These are phyloP conservation scores for Mamestra brassicae DNA, from an alignment of 2,888 invertebrate genomes.

Conservation along the genomic window DNA sequence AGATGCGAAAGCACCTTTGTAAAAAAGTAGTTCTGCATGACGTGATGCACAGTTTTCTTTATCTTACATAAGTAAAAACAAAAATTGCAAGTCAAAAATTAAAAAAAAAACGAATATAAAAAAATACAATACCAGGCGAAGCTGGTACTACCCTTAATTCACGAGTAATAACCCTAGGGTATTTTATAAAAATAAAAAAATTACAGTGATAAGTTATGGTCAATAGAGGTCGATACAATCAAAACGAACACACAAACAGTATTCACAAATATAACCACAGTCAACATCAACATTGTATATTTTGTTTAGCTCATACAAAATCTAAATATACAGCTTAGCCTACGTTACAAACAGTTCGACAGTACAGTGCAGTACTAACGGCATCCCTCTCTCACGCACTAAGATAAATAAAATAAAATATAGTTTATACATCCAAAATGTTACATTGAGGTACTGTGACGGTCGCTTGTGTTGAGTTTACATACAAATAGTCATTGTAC, in stretches of 20 bases:
- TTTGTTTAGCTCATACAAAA: slow-evolving; percentile 88
- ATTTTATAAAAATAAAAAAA: no score
- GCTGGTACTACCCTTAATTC: not conserved
- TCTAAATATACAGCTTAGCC: slow-evolving; percentile 83
- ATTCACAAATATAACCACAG: slow-evolving; percentile 64
- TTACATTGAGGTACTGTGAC: slow-evolving; percentile 51
- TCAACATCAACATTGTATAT: slow-evolving; percentile 83
- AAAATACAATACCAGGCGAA: slow-evolving; percentile 30
- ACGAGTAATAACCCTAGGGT: no score
- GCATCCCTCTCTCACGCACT: slow-evolving; percentile 58
- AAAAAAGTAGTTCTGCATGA: no score
- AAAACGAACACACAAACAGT: slow-evolving; percentile 56
- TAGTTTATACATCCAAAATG: slow-evolving; percentile 84
- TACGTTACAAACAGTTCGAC: slow-evolving; percentile 79
- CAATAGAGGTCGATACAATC: slow-evolving; percentile 6
- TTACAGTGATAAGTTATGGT: not conserved
- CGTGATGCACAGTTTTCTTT: not conserved
- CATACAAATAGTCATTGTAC: slow-evolving; percentile 4
- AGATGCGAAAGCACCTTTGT: no score
- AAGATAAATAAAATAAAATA: slow-evolving; percentile 71
- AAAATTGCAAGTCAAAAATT: no score
- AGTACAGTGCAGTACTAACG: slow-evolving; percentile 73
- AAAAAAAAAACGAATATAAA: no score
- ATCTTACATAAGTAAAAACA: not conserved
- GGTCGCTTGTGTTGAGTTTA: slow-evolving; percentile 29